Percentiles rank a stretch among this genome's conserved stretches.
These are phyloP conservation scores for Notocelia uddmanniana DNA, from an alignment of 2,888 invertebrate genomes.

Conservation along the genomic window DNA sequence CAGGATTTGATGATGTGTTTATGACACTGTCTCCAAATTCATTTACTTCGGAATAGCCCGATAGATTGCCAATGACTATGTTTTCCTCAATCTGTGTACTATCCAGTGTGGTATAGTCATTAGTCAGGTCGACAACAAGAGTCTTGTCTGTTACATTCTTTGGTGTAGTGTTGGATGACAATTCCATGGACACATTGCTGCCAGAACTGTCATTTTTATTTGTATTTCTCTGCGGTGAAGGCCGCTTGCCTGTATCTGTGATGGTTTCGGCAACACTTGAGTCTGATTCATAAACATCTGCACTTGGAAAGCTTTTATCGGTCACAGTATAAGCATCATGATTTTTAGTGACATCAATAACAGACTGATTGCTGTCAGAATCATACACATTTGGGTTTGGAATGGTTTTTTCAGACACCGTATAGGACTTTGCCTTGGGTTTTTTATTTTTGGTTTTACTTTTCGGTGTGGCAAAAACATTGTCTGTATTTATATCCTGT, in stretches of 20 bases:
- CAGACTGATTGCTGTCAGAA: conserved; percentile 84
- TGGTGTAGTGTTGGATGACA: conserved; percentile 46
- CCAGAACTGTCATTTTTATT: conserved; percentile 58
- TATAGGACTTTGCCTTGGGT: conserved; percentile 71
- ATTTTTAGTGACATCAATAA: conserved; percentile 61
- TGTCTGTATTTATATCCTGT: conserved; percentile 57
- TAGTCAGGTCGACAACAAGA: conserved; percentile 69
- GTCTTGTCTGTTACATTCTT: conserved; percentile 50
- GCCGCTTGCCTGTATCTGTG: conserved; percentile 51
- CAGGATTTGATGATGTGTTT: conserved; percentile 28
- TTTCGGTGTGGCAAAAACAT: conserved; percentile 80
- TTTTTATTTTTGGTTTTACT: conserved; percentile 79
- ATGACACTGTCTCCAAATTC: conserved; percentile 57
- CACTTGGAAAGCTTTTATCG: conserved; percentile 72
- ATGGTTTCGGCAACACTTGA: conserved; percentile 72
- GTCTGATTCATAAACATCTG: conserved; percentile 86
- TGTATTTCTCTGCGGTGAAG: conserved; percentile 45
- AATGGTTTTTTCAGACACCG: conserved; percentile 70
- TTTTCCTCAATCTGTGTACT: conserved; percentile 66
- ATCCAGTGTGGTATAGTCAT: conserved; percentile 51
- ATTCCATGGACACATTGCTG: conserved; percentile 52
- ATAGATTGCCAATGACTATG: conserved; percentile 77
- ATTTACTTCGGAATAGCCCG: conserved; percentile 66
- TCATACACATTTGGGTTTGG: conserved; percentile 84
- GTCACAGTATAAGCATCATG: conserved; percentile 67